Percentiles rank a stretch among this genome's conserved stretches.
phyloP scores from a whole-genome alignment of 2,888 invertebrate genomes.

The Thumatha senex region DNA sequence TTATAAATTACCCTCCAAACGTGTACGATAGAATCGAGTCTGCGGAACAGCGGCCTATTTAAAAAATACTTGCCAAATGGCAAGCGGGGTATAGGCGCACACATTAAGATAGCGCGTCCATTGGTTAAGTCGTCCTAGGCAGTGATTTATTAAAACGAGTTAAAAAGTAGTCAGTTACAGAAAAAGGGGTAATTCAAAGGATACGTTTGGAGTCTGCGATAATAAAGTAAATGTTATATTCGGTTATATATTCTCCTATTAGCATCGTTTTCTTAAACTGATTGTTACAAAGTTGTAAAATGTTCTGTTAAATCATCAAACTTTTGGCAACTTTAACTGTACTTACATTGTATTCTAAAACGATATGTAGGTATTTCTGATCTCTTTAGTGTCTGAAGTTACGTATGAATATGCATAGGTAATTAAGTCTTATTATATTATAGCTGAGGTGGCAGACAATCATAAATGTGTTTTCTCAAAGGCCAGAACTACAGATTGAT shows the following conservation, averaged over 20 bases:
- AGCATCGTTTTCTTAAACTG: conserved; percentile 47
- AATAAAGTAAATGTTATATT: conserved; percentile 52
- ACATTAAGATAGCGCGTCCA: no score
- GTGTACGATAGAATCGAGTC: no score
- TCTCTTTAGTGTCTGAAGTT: conserved; percentile 11
- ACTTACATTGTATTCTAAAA: conserved; percentile 24
- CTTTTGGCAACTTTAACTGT: conserved; percentile 14
- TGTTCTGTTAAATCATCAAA: conserved; percentile 22
- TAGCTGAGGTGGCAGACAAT: no score
- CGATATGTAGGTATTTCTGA: conserved; percentile 10
- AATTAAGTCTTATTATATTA: no score
- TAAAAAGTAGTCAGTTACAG: conserved; percentile 36
- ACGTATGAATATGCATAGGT: neutral
- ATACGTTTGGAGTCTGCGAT: conserved; percentile 48
- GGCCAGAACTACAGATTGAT: no score
- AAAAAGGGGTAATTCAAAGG: conserved; percentile 49
- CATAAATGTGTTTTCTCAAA: no score
- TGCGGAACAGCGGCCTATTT: no score
- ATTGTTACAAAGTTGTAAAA: conserved; percentile 40
- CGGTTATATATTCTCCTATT: conserved; percentile 52
- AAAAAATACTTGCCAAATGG: no score
- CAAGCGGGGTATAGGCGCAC: no score
- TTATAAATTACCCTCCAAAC: no score
- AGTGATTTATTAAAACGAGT: conserved; percentile 3
- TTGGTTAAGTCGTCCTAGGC: no score